A percentile compares a stretch with the other conserved stretches of the same genome.
phyloP scores from a whole-genome alignment of 2,888 invertebrate species.

The Ectobius pallidus region DNA sequence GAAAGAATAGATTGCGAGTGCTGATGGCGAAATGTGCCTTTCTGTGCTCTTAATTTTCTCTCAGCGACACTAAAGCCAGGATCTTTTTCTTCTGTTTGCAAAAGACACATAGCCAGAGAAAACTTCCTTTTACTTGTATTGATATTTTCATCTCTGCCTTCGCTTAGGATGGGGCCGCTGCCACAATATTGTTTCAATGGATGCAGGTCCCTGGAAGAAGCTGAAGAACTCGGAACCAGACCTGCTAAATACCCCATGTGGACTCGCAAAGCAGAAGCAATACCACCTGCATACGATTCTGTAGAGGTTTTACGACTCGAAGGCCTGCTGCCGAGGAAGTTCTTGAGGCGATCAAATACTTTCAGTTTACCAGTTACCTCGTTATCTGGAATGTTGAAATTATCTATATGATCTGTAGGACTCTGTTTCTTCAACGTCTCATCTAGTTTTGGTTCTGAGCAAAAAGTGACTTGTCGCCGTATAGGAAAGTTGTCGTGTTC shows the following conservation, averaged over 20 bases:
- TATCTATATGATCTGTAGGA: background rate
- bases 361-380: constrained; percentile 46
- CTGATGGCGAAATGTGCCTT: constrained; percentile 54
- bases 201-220: constrained; percentile 49
- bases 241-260: constrained; percentile 76
- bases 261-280: constrained; percentile 71
- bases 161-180: constrained; percentile 67
- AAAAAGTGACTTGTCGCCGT: constrained; percentile 66
- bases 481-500: constrained; percentile 64
- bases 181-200: constrained; percentile 53
- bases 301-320: constrained; percentile 71
- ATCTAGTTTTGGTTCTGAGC: constrained; percentile 69
- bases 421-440: constrained; percentile 50
- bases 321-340: constrained; percentile 68
- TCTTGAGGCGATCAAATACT: constrained; percentile 53
- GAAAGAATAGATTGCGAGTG: constrained; percentile 56
- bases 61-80: too few relatives aligned
- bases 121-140: constrained; percentile 43
- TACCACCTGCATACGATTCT: constrained; percentile 65
- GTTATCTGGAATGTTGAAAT: background rate
- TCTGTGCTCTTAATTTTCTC: too few relatives aligned
- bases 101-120: constrained; percentile 44
- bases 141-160: constrained; percentile 44
- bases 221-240: constrained; percentile 59
- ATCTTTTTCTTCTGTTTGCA: constrained; percentile 36